A percentile compares a stretch with the other conserved stretches of the same genome.
These are phyloP conservation scores for Halcyon smyrnensis DNA, from an alignment of 2,797 vertebrate species.

Conservation along the genomic window DNA sequence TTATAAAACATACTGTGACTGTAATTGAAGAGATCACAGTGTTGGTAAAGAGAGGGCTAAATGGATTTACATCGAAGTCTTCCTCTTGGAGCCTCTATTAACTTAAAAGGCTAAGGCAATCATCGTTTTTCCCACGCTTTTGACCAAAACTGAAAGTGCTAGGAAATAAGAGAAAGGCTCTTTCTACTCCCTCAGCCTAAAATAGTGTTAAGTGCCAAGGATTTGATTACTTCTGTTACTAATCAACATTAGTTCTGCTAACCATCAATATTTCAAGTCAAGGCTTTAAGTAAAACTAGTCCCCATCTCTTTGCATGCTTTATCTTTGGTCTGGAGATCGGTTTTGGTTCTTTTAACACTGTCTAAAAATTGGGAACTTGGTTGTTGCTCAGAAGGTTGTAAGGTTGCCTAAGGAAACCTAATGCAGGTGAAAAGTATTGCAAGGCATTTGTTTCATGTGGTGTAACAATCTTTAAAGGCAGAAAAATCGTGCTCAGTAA, in stretches of 20 bases:
- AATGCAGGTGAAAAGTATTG: background rate
- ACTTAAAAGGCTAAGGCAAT: background rate
- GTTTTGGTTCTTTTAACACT: background rate
- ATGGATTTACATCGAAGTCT: background rate
- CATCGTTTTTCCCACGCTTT: background rate
- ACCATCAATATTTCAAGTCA: background rate
- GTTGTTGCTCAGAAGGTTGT: background rate
- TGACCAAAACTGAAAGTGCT: background rate
- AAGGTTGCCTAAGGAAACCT: background rate
- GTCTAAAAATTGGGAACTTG: background rate
- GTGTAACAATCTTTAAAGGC: background rate
- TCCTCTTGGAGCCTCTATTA: background rate
- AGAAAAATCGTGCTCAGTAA: background rate
- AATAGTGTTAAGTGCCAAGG: background rate
- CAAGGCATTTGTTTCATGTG: background rate
- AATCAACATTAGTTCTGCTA: background rate
- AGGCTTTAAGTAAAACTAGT: background rate
- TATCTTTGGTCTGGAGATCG: background rate
- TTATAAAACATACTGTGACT: conserved; percentile 34
- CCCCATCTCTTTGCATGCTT: background rate
- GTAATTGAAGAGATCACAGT: conserved; percentile 37
- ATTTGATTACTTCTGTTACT: background rate
- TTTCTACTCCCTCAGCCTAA: background rate
- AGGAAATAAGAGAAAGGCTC: background rate
- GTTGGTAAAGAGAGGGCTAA: background rate